Base-by-base conservation (phyloP, 1,140 invertebrate species). In the Gonatopus flavifemur region DNA sequence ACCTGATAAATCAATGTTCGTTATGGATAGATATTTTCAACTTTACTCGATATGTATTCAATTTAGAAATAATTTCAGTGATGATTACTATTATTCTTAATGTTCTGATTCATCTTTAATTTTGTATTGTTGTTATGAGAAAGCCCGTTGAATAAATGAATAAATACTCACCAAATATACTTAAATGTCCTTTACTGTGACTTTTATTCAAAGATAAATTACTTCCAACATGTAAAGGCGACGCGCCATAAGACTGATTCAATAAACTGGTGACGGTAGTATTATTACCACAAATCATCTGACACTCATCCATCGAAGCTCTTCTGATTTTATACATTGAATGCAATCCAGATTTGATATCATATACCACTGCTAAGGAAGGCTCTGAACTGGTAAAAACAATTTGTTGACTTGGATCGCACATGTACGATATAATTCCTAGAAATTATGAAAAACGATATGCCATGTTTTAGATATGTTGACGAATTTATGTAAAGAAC, bases 311-410 rank as follows among this genome's bases (percentile, higher is more conserved):
- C n/a, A 75, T 66, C 5, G 82, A 83, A 1, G 91, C 84, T 72
- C 86, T 88, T 19, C 93, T 78, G 25, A 96, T 82, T 57, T 84
- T 86, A 81, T 91, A 94, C 10, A 94, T 82, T 15, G 88, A 90
- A 76, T 96, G 92, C 16, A 87, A 81, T 13, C 86, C 86, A 32
- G 86, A 80, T 66, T 86, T 86, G 35, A 79, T 83, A 72, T 93
- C 88, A 66, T 90, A 94, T 3, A 91, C 76, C 30, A 96, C 72
- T 25, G 85, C 82, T 22, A 90, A 61, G 30, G 87, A 87, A 12
- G 85, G 84, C 28, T 86, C 78, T 38, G 79, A 74, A 61, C 78
- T 81, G 3, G 84, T 84, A 59, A 84, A 88, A 21, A 89, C 80
- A 24, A 88, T 80, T 59, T 72, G 60, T 19, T 69, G 66, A 60